Evolutionary conservation across 2,888 invertebrate species (phyloP).

Genomic region (Tipula helvola): DNA sequence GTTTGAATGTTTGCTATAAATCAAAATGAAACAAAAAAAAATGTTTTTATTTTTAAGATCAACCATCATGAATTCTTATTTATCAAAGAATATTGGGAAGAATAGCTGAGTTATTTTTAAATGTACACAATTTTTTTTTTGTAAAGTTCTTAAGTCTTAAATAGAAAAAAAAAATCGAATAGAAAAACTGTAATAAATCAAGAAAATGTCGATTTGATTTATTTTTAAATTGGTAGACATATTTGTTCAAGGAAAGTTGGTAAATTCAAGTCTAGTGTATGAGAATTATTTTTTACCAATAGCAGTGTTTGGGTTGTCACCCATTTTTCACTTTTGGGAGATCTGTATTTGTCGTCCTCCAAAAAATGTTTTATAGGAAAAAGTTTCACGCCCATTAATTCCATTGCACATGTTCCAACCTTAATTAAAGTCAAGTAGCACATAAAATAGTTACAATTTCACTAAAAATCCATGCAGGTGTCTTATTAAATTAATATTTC

Average conservation of each 20-base stretch:
- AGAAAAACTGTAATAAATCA: neutral
- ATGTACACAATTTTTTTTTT: neutral
- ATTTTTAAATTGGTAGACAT: neutral
- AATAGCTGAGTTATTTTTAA: neutral
- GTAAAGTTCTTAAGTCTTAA: neutral
- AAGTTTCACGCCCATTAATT: neutral
- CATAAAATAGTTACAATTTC: neutral
- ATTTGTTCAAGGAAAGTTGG: neutral
- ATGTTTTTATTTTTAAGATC: neutral
- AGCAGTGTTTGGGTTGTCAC: neutral
- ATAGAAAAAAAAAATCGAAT: neutral
- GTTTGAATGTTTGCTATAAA: constrained; percentile 4
- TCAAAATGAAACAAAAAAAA: neutral
- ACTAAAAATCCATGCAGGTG: neutral
- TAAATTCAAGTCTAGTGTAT: neutral
- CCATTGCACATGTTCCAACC: neutral
- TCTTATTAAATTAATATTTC: neutral
- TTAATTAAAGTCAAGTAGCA: neutral
- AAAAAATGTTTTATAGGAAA: neutral
- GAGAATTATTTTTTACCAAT: neutral
- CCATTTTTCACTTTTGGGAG: neutral
- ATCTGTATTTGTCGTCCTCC: neutral
- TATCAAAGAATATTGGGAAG: neutral
- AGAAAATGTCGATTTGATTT: neutral
- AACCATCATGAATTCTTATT: constrained; percentile 7